A percentile compares a stretch with the other conserved stretches of the same genome.
These are phyloP conservation scores for Trichomycterus rosablanca DNA, from an alignment of 2,113 vertebrate genomes.

Conservation along the genomic window DNA sequence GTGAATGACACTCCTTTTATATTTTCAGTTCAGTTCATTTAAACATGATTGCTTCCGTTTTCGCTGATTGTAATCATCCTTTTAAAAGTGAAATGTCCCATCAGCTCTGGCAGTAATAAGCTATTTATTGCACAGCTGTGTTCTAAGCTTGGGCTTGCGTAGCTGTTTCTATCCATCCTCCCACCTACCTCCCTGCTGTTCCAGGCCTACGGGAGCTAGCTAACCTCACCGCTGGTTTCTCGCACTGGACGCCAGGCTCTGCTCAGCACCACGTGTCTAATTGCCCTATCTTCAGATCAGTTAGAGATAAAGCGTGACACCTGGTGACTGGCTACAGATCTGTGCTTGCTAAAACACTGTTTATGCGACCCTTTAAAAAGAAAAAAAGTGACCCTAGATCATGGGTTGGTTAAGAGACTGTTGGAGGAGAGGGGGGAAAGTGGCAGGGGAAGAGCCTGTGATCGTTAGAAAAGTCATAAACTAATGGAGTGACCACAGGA, in stretches of 20 bases:
- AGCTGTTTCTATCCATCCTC: conserved; percentile 18
- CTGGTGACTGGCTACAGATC: conserved; percentile 30
- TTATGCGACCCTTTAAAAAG: conserved; percentile 17
- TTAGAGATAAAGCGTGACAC: conserved; percentile 23
- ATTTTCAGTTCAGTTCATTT: too few relatives aligned
- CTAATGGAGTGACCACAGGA: conserved; percentile 12
- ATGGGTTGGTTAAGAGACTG: conserved; percentile 22
- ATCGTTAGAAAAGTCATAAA: conserved; percentile 34
- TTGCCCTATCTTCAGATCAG: conserved; percentile 21
- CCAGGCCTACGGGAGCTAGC: conserved; percentile 26
- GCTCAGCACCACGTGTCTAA: conserved; percentile 21
- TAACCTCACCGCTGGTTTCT: conserved; percentile 30
- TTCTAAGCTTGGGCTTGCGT: conserved; percentile 1
- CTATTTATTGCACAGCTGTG: conserved; percentile 41
- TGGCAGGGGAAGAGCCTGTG: conserved; percentile 21
- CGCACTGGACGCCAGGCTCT: conserved; percentile 1
- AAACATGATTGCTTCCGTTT: too few relatives aligned
- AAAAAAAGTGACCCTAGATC: conserved; percentile 8
- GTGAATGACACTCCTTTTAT: too few relatives aligned
- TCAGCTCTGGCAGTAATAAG: conserved; percentile 23
- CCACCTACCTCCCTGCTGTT: conserved; percentile 35
- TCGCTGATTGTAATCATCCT: conserved; percentile 13
- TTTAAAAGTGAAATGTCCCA: conserved; percentile 25
- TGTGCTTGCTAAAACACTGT: conserved; percentile 16
- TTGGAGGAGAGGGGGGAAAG: conserved; percentile 16